Evolutionary conservation across 2,797 vertebrate species (phyloP), one percentile per base, ranked within the genome.

Genomic region (Eulemur coronatus): DNA sequence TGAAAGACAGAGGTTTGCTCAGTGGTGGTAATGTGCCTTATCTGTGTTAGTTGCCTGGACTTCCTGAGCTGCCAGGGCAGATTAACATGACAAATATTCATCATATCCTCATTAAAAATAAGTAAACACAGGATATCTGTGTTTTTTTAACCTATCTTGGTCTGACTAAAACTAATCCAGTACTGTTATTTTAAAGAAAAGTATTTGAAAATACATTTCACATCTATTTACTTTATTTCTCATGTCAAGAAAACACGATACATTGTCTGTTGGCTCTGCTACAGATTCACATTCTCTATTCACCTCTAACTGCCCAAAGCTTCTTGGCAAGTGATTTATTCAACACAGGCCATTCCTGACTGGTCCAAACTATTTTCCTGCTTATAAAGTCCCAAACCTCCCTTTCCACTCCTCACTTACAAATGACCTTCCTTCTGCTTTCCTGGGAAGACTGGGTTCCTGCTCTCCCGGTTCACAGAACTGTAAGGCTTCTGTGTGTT

Each of bases 121-220:
- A 95, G 85, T 94, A 72, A 96, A 96, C 94, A 95, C 97, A 96
- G 97, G 96, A 96, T 94, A 95, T 97, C 96, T 97, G 86, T 98
- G 95, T 97, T 97, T 97, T 97, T 91, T 79, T 97, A 96, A 81
- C 95, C 59, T 86, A 38, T 96, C 88, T 86, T 30, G 33, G 28
- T 79, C 52, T 69, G 96, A 72, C 65, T 80, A 81, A 93, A 97
- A 76, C 80, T 89, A 95, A 94, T 35, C 63, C 72, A 93, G 93
- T 46, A 17, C n/a, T 96, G 61, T 97, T 94, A 94, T 95, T 96
- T 96, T 72, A 95, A 65, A 95, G 90, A 93, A 91, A 95, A 59
- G 41, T 38, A 30, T 80, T 93, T 75, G 86, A 97, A 93, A 97
- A 89, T 84, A n/a, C 43, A 48, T 95, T 95, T 96, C 84, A 81